phyloP scores from a whole-genome alignment of 2,797 vertebrate genomes.

The Sebastes ruberrimus region DNA sequence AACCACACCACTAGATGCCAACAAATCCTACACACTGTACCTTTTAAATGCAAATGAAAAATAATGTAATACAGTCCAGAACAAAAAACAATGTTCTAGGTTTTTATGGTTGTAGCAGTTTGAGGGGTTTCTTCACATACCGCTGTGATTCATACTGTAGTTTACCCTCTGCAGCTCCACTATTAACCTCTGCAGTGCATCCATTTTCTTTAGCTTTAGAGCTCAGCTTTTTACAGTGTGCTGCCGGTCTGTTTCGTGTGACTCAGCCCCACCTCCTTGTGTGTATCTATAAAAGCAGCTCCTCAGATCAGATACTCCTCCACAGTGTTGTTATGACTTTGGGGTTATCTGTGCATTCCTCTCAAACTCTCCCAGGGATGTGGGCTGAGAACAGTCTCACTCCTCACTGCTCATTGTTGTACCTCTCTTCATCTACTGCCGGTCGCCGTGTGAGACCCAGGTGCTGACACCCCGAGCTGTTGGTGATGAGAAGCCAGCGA shows the following conservation, averaged over 20 bases:
- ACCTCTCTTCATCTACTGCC: constrained; percentile 5
- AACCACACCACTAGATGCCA: neutral
- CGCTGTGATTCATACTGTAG: neutral
- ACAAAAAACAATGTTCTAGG: neutral
- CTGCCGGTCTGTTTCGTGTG: neutral
- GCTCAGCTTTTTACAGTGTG: neutral
- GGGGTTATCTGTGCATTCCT: constrained; percentile 70
- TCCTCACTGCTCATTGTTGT: constrained; percentile 22
- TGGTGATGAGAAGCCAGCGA: constrained; percentile 17
- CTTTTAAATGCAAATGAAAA: neutral
- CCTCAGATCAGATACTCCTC: constrained; percentile 54
- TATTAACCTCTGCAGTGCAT: neutral
- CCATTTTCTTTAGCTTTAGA: neutral
- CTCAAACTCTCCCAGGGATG: constrained; percentile 50
- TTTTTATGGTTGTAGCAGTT: neutral
- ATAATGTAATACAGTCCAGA: neutral
- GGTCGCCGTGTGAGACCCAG: constrained; percentile 4
- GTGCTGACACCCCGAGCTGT: constrained; percentile 31
- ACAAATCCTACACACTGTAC: neutral
- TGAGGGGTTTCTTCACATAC: too few relatives aligned
- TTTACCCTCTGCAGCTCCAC: neutral
- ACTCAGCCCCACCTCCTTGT: constrained; percentile 21
- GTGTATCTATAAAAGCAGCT: constrained; percentile 33
- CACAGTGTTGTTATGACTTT: constrained; percentile 63
- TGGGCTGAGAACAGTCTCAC: constrained; percentile 41